Percentiles rank a stretch among this genome's conserved stretches.
Conservation (phyloP, 1,140 invertebrate species). For the Brachionus calyciflorus region DNA sequence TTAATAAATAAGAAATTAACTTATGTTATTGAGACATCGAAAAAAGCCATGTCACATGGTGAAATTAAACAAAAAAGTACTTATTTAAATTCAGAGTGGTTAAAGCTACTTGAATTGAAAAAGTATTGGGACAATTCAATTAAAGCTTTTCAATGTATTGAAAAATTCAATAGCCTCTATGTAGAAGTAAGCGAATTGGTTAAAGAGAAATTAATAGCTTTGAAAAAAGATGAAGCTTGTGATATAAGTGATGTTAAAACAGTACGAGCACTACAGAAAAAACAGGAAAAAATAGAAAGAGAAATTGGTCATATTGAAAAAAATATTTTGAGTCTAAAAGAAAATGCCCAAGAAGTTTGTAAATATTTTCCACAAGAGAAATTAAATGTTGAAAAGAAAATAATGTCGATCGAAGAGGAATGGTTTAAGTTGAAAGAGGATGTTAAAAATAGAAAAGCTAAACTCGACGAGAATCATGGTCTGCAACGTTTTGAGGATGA, state of each 20-base stretch:
- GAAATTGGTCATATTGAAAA: slow-evolving; percentile 37
- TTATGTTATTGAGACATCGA: slow-evolving; percentile 4
- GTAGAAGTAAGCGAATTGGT: slow-evolving; percentile 30
- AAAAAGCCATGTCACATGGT: slow-evolving; percentile 29
- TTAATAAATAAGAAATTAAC: slow-evolving; percentile 51
- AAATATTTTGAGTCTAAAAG: neutral
- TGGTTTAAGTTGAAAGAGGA: neutral
- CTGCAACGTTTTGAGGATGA: slow-evolving; percentile 28
- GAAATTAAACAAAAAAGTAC: slow-evolving; percentile 8
- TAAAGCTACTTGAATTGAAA: slow-evolving; percentile 22
- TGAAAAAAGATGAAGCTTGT: slow-evolving; percentile 12
- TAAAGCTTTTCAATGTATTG: slow-evolving; percentile 39
- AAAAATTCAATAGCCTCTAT: slow-evolving; percentile 30
- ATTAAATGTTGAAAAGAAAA: neutral
- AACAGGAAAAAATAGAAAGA: slow-evolving; percentile 41
- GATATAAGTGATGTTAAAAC: slow-evolving; percentile 11
- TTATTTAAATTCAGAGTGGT: neutral
- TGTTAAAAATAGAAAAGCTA: slow-evolving; percentile 24
- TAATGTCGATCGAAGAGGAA: neutral
- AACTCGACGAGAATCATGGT: slow-evolving; percentile 36
- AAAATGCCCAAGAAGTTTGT: slow-evolving; percentile 1
- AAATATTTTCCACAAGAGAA: slow-evolving; percentile 35
- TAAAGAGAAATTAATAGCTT: neutral
- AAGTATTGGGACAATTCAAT: slow-evolving; percentile 44
- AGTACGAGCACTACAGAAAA: slow-evolving; percentile 21